Evolutionary conservation across 2,113 vertebrate species (phyloP).

Genomic region (Propithecus coquereli): DNA sequence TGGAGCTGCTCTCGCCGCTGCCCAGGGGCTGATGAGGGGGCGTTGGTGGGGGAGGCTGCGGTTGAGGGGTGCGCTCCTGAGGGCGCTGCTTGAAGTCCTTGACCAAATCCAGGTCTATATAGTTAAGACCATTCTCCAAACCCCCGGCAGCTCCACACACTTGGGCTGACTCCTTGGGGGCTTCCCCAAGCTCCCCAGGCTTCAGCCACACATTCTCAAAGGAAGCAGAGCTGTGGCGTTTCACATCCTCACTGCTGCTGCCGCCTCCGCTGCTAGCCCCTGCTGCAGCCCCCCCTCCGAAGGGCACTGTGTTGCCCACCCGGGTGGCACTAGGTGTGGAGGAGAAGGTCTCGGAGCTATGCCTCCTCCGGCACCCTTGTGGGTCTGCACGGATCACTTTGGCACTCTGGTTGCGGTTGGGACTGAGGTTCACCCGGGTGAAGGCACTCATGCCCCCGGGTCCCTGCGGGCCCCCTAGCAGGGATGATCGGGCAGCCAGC

Average conservation of each 20-base stretch:
- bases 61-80: conserved; percentile 70
- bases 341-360: conserved; percentile 90
- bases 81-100: conserved; percentile 81
- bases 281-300: neutral
- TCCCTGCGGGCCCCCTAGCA: conserved; percentile 77
- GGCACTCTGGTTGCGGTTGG: conserved; percentile 85
- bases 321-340: conserved; percentile 80
- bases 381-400: conserved; percentile 90
- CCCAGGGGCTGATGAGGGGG: conserved; percentile 76
- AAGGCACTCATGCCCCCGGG: conserved; percentile 83
- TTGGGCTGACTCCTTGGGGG: conserved; percentile 57
- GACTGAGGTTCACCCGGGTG: conserved; percentile 84
- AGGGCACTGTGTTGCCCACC: conserved; percentile 13
- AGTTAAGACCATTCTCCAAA: conserved; percentile 88
- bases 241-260: conserved; percentile 82
- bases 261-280: conserved; percentile 39
- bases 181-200: conserved; percentile 76
- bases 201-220: conserved; percentile 91
- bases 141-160: conserved; percentile 42
- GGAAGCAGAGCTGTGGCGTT: conserved; percentile 90
- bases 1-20: conserved; percentile 63
- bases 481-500: conserved; percentile 62
- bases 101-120: conserved; percentile 91
- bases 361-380: conserved; percentile 87
- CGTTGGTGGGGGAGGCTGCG: conserved; percentile 54